Evolutionary conservation across 1,140 invertebrate genomes (phyloP), one percentile per base, ranked within the genome.

Genomic region (Alviniconcha marisindica): DNA sequence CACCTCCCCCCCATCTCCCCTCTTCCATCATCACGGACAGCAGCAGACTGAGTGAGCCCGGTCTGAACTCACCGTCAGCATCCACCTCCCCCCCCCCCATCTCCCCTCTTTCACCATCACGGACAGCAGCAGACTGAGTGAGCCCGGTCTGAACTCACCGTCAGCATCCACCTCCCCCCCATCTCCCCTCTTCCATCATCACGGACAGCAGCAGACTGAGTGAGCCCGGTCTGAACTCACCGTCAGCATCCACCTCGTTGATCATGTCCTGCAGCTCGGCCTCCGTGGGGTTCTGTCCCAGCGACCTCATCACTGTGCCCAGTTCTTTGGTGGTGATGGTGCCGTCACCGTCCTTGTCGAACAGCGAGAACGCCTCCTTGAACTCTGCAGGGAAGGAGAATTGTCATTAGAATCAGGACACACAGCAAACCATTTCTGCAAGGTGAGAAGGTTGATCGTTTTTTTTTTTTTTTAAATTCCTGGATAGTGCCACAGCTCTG

Each of bases 241-340:
- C 94, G 85, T 94, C 94, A 84, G 93, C 92, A 86, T 93, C 97
- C 3, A 98, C 97, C 92, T 97, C 97, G 88, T 97, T 97, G 87
- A 98, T 97, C 96, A 98, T 97, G 89, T 97, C 96, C 90, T 96
- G 94, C 66, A 98, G 93, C 93, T 98, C 90, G 21, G 86, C 87
- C 69, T 90, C 88, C 36, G 90, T 89, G 76, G 89, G 86, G 69
- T 89, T 88, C 81, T 88, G 87, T n/a, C 90, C 90, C 69, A 91
- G 84, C 42, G 88, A 85, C 66, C 87, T 82, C 89, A 91, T 90
- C 40, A 89, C 89, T 54, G 84, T 87, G 66, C 87, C 87, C 66
- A 90, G 84, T 76, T 90, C 89, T 69, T 90, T 86, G 31, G 83
- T 85, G 63, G 87, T 88, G 60, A 90, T 90, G 78, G 83, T 88